These are phyloP conservation scores for Pristionchus fissidentatus DNA, from an alignment of 2,888 invertebrate genomes.

Conservation along the genomic window DNA sequence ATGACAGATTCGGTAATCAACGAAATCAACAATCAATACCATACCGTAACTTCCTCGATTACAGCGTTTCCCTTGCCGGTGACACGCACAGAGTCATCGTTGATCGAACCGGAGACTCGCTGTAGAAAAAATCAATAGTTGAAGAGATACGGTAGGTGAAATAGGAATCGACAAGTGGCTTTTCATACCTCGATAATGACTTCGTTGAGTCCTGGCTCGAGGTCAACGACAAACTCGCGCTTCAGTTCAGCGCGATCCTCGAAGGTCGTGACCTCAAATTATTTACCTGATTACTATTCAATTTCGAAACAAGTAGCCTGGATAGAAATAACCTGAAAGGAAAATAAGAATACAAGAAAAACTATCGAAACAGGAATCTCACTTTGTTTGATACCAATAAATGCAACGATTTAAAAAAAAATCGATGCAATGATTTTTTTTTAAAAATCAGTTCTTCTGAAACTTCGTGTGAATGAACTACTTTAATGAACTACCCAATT, in stretches of 20 bases:
- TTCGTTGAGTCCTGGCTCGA: conserved; percentile 63
- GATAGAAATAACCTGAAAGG: too few relatives aligned
- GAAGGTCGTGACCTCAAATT: conserved; percentile 61
- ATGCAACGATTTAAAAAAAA: too few relatives aligned
- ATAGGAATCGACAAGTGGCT: background rate
- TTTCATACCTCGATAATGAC: conserved; percentile 58
- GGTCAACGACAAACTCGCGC: conserved; percentile 54
- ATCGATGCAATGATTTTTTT: too few relatives aligned
- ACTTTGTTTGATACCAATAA: too few relatives aligned
- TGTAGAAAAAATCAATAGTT: conserved; percentile 50
- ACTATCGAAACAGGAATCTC: too few relatives aligned
- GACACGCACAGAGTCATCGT: conserved; percentile 66
- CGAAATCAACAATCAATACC: background rate
- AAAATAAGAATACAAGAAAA: too few relatives aligned
- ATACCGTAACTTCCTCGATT: conserved; percentile 65
- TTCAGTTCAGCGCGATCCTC: conserved; percentile 69
- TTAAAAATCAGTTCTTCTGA: too few relatives aligned
- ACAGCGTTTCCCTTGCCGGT: conserved; percentile 63
- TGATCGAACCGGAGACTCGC: conserved; percentile 58
- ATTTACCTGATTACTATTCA: background rate
- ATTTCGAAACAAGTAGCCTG: background rate
- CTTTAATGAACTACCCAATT: too few relatives aligned
- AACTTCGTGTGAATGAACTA: too few relatives aligned
- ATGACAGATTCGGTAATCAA: background rate
- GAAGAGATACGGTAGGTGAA: background rate